Evolutionary conservation across 2,113 vertebrate genomes (phyloP), one percentile per base, ranked within the genome.

Genomic region (Triplophysa tibetana): DNA sequence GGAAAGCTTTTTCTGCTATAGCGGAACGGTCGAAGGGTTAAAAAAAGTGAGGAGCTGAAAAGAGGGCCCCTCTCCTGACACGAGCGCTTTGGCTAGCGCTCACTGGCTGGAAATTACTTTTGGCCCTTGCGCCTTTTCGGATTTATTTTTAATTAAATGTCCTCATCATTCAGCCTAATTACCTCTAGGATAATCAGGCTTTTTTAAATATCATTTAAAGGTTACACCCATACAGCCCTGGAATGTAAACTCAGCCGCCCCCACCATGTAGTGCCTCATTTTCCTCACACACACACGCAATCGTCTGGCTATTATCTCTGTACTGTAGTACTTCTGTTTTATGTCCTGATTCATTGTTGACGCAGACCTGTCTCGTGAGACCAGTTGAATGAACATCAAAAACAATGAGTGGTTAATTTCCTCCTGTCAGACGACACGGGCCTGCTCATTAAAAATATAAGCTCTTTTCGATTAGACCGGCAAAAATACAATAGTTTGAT

Each of bases 141-240:
- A 91, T 88, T 86, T 88, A 88, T 88, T 90, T 89, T 86, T 89
- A 89, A 91, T 90, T 91, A 91, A 92, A 89, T 66, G 72, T 89
- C 86, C 86, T 82, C 64, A 77, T 88, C 88, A 88, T 90, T 88
- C 77, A 82, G 87, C 78, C 79, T 88, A 88, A 92, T 89, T 89
- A 88, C 87, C 86, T 87, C 85, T 80, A 86, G 85, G 85, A 88
- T 90, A 89, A 88, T 90, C 73, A 81, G 77, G 72, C 83, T 83
- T 84, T 90, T 85, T 89, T 87, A 92, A 92, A 90, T 92, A 90
- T 88, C 79, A 90, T 87, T 88, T 88, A 90, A 93, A 91, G 90
- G 89, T 91, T 92, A 87, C 82, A 86, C 83, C 86, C 85, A 82
- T 85, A 85, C 81, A 83, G 83, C 77, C 83, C 82, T 62, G 79